Conservation (phyloP, 2,113 vertebrate genomes). For the Casuarius casuarius region DNA sequence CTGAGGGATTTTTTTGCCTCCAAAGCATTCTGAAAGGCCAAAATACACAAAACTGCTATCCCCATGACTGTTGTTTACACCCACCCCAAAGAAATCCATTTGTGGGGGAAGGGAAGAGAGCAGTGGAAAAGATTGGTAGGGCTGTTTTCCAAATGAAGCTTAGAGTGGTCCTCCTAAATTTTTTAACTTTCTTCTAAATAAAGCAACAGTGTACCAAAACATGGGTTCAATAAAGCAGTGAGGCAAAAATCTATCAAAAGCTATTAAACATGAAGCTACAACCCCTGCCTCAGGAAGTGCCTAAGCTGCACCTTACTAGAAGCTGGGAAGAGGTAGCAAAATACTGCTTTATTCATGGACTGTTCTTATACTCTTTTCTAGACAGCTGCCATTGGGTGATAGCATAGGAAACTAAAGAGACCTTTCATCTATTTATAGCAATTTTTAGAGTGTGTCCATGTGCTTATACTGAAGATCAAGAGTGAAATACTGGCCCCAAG, state of each 20-base stretch:
- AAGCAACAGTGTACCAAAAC: background rate
- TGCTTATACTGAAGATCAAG: background rate
- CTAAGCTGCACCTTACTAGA: background rate
- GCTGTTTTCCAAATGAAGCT: background rate
- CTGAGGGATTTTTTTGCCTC: background rate
- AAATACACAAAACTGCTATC: background rate
- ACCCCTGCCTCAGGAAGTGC: background rate
- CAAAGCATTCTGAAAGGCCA: background rate
- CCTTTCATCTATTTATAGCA: background rate
- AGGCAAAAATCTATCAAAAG: background rate
- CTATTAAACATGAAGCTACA: background rate
- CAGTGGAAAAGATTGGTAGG: background rate
- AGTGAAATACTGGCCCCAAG: background rate
- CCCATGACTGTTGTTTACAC: background rate
- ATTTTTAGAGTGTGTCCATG: background rate
- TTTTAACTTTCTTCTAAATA: background rate
- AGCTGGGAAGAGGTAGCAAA: background rate
- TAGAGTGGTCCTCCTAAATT: background rate
- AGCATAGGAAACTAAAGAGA: background rate
- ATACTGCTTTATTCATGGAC: background rate
- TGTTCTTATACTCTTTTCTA: background rate
- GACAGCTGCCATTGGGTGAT: background rate
- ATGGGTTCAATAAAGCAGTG: background rate
- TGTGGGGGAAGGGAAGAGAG: background rate
- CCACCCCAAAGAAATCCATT: background rate